Conservation (phyloP, 2,113 vertebrate species). For the Thalassarche chlororhynchos region DNA sequence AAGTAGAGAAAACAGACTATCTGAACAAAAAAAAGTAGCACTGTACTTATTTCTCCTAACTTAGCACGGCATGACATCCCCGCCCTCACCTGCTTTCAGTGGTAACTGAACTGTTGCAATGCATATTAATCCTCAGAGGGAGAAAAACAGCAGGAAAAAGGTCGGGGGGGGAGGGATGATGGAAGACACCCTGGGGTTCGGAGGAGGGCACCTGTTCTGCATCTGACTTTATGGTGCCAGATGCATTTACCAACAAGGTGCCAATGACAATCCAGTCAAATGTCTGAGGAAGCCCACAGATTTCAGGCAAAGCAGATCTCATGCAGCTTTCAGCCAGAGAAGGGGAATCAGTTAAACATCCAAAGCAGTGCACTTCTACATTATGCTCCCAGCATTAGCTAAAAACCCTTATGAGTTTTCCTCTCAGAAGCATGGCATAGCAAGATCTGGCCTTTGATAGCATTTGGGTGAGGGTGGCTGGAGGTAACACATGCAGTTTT, state of each 20-base stretch:
- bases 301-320: not conserved
- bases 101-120: not conserved
- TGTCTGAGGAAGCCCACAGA: not conserved
- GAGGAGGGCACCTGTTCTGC: not conserved
- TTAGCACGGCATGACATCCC: not conserved
- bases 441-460: not conserved
- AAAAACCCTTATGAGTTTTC: not conserved
- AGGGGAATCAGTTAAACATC: not conserved
- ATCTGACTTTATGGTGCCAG: not conserved
- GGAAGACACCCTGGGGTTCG: not conserved
- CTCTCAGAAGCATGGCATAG: not conserved
- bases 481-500: not conserved
- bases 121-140: not conserved
- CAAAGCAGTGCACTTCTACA: not conserved
- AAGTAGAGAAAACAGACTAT: not conserved
- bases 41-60: not conserved
- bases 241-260: not conserved
- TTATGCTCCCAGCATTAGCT: not conserved
- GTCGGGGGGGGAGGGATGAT: not conserved
- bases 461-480: not conserved
- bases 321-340: not conserved
- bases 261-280: not conserved
- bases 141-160: not conserved
- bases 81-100: not conserved
- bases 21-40: not conserved